Percentiles rank a stretch among this genome's conserved stretches.
These are phyloP conservation scores for Coelopa frigida DNA, from an alignment of 1,140 invertebrate species.

Conservation along the genomic window DNA sequence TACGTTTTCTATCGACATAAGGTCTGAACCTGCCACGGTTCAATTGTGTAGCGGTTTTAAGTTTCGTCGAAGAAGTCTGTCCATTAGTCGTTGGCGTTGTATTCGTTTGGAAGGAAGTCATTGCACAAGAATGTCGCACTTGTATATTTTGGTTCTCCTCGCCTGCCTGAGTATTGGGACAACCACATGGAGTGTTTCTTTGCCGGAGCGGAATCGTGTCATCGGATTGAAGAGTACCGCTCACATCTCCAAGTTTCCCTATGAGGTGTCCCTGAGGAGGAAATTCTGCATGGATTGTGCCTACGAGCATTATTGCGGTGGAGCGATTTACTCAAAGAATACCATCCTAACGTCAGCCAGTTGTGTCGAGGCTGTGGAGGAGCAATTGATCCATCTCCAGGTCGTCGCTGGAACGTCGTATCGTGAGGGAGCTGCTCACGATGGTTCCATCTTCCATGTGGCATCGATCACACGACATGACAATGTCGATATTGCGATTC, in stretches of 20 bases:
- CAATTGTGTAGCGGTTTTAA: too few species aligned
- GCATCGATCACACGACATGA: constrained; percentile 19
- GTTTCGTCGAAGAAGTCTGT: too few species aligned
- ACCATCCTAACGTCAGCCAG: constrained; percentile 53
- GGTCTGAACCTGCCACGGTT: too few species aligned
- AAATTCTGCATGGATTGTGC: constrained; percentile 17
- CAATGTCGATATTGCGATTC: constrained; percentile 29
- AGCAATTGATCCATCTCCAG: constrained; percentile 18
- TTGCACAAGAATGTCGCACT: too few species aligned
- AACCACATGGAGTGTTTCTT: too few species aligned
- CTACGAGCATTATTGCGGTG: constrained; percentile 28
- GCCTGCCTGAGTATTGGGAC: too few species aligned
- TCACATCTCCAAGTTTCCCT: constrained; percentile 14
- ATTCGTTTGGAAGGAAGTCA: too few species aligned
- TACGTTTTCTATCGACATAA: too few species aligned
- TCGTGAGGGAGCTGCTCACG: constrained; percentile 19
- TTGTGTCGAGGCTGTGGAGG: constrained; percentile 40
- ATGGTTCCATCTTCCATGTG: constrained; percentile 21
- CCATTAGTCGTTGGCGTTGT: too few species aligned
- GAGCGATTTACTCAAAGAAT: constrained; percentile 16
- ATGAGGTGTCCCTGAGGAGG: constrained; percentile 25
- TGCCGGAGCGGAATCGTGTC: too few species aligned
- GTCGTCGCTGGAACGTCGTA: constrained; percentile 23
- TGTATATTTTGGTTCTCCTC: too few species aligned
- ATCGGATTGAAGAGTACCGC: too few species aligned